Conservation (phyloP, 2,113 vertebrate species). For the Jaculus jaculus region DNA sequence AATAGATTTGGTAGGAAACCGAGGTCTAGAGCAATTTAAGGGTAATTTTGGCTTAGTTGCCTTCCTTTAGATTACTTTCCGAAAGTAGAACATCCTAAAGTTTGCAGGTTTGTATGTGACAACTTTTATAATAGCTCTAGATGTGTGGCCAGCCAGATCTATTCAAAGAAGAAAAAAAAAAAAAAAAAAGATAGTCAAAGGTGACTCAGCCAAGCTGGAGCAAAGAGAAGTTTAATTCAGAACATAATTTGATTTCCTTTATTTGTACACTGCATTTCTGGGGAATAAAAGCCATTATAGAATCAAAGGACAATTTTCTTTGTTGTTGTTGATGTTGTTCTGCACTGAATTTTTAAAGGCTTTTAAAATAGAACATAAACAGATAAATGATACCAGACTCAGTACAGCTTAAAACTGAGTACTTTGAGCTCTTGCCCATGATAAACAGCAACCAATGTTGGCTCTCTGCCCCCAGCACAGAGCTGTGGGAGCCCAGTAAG, state of each 20-base stretch:
- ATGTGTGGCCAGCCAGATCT: slow-evolving; percentile 1
- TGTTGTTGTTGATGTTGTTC: slow-evolving; percentile 74
- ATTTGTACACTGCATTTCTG: slow-evolving; percentile 78
- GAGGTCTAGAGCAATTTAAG: slow-evolving; percentile 55
- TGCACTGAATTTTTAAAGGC: slow-evolving; percentile 75
- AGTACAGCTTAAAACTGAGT: slow-evolving; percentile 75
- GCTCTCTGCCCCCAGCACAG: slow-evolving; percentile 58
- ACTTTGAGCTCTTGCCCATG: slow-evolving; percentile 70
- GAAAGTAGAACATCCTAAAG: slow-evolving; percentile 66
- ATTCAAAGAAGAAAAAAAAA: slow-evolving; percentile 39
- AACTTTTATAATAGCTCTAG: slow-evolving; percentile 75
- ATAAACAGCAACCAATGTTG: slow-evolving; percentile 74
- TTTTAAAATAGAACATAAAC: slow-evolving; percentile 75
- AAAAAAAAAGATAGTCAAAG: slow-evolving; percentile 67
- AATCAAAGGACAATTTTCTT: slow-evolving; percentile 80
- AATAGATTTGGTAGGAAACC: slow-evolving; percentile 26
- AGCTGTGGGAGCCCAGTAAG: slow-evolving; percentile 29
- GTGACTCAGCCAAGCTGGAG: slow-evolving; percentile 75
- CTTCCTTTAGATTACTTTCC: slow-evolving; percentile 63
- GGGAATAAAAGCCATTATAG: slow-evolving; percentile 77
- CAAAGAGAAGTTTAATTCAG: slow-evolving; percentile 76
- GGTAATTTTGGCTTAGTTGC: slow-evolving; percentile 53
- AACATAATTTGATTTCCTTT: slow-evolving; percentile 79
- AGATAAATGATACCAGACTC: slow-evolving; percentile 77
- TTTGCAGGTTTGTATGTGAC: slow-evolving; percentile 64